Evolutionary conservation across 2,113 vertebrate species (phyloP), one percentile per base, ranked within the genome.

Genomic region (Callaeas wilsoni): DNA sequence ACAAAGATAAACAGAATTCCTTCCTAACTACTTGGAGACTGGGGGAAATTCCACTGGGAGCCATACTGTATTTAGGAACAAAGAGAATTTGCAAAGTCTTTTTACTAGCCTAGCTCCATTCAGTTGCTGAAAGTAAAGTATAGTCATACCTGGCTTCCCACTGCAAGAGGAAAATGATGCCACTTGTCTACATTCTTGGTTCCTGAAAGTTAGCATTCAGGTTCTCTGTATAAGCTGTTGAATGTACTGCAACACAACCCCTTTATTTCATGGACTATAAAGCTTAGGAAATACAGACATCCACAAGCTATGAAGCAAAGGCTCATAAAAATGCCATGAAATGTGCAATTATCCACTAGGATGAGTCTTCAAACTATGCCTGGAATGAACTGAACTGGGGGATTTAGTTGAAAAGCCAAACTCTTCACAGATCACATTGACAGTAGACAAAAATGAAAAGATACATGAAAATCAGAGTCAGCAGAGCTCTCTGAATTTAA

Each of bases 251-350:
- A 91, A 97, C 62, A 96, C 86, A 89, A 93, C 71, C 52, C 95
- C 84, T 97, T 97, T 98, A 98, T 98, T 98, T 98, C 97, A 98
- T 95, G 97, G 97, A 91, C 96, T 98, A 97, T 98, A 98, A 98
- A 98, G 90, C 95, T 89, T 91, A 91, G 73, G 37, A 97, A 97
- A 98, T 97, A 97, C 95, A 97, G 96, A 97, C 82, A 90, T 97
- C 97, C 97, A 96, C 96, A 96, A 95, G 93, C 96, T 96, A 97
- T 97, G 97, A 98, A 98, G 95, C 96, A 97, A 97, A 97, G 81
- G 90, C 86, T 95, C 93, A 96, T 97, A 97, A 98, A 98, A 97
- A 79, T 95, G 89, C 97, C 96, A 93, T 97, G 78, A 94, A 97
- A 98, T 93, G 95, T 96, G 91, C 96, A 98, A 98, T 98, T 98